phyloP scores from a whole-genome alignment of 2,113 vertebrate genomes.

The Alosa alosa region DNA sequence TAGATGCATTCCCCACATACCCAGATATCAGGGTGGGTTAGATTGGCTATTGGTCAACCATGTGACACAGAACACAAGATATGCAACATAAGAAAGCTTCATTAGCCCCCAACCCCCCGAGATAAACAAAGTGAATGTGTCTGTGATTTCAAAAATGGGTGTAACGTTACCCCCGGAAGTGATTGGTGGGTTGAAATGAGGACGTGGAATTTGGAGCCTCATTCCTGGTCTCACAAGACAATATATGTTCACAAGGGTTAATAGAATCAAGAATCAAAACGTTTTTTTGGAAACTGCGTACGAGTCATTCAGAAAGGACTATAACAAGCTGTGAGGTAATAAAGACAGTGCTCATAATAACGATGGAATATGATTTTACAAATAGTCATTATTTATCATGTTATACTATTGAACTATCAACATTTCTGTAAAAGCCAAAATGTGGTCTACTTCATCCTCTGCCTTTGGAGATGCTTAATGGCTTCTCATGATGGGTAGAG shows the following conservation, averaged over 20 bases:
- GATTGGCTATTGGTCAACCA: neutral
- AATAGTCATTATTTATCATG: neutral
- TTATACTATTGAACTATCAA: neutral
- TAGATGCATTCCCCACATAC: neutral
- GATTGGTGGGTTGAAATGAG: neutral
- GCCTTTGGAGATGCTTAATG: neutral
- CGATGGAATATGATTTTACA: neutral
- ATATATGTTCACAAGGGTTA: neutral
- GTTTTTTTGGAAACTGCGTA: neutral
- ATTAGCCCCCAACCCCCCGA: neutral
- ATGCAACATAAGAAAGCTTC: neutral
- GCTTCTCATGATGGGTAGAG: neutral
- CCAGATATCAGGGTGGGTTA: neutral
- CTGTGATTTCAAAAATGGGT: neutral
- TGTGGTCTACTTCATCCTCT: neutral
- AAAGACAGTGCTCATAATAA: neutral
- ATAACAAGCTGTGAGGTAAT: neutral
- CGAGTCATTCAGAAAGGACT: neutral
- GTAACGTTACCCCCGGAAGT: neutral
- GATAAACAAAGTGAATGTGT: constrained; percentile 2
- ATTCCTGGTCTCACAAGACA: neutral
- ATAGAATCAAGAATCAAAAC: neutral
- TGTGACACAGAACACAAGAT: neutral
- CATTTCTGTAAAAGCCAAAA: neutral
- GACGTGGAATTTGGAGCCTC: neutral